phyloP scores from a whole-genome alignment of 2,797 vertebrate genomes.

The Danio tinwini region DNA sequence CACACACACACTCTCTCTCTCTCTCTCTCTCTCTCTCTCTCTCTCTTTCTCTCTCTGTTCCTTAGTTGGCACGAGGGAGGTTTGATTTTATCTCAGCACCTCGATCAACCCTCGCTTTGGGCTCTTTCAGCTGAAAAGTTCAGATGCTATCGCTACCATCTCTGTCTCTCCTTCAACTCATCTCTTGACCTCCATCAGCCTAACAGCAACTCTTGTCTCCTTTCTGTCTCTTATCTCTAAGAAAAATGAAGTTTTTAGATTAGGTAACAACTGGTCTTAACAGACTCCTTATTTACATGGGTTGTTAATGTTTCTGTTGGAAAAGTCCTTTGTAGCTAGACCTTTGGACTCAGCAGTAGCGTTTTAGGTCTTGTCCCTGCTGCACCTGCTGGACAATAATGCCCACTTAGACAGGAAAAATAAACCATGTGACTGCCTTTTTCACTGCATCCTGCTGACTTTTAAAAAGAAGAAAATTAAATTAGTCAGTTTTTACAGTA shows the following conservation, averaged over 20 bases:
- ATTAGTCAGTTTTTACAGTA: not conserved
- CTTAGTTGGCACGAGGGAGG: constrained; percentile 46
- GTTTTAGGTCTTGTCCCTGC: not conserved
- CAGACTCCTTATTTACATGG: constrained; percentile 4
- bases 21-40: constrained; percentile 39
- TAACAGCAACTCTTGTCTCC: constrained; percentile 52
- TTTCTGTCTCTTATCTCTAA: not conserved
- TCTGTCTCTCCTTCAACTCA: constrained; percentile 62
- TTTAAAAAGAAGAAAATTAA: not conserved
- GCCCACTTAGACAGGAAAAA: not conserved
- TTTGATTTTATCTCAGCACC: constrained; percentile 56
- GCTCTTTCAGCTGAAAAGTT: constrained; percentile 44
- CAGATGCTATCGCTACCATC: constrained; percentile 56
- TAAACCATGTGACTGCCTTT: not conserved
- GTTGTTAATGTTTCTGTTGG: not conserved
- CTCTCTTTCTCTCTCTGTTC: constrained; percentile 41
- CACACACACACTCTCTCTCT: not conserved
- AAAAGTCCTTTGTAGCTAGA: not conserved
- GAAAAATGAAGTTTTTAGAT: not conserved
- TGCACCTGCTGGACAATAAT: not conserved
- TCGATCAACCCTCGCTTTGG: constrained; percentile 48
- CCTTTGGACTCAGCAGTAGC: not conserved
- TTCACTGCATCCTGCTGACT: not conserved
- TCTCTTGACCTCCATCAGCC: constrained; percentile 53
- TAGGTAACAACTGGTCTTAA: not conserved